phyloP scores from a whole-genome alignment of 2,113 vertebrate genomes.

The Phyllostomus discolor region DNA sequence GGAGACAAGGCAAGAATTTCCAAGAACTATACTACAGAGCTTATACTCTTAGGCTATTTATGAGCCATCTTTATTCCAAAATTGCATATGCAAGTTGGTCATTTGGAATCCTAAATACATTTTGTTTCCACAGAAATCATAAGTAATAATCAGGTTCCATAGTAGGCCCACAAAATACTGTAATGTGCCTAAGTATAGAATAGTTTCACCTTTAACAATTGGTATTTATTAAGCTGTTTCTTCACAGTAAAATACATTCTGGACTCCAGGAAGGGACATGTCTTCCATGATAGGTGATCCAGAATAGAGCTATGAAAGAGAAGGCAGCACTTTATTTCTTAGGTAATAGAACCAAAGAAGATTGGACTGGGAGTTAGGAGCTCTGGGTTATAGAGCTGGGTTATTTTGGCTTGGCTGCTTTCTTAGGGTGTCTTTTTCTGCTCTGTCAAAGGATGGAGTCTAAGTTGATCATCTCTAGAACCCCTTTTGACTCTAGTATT shows the following conservation, averaged over 20 bases:
- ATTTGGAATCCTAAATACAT: background rate
- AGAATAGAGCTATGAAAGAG: background rate
- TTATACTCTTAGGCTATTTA: background rate
- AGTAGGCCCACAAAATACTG: background rate
- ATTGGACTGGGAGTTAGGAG: background rate
- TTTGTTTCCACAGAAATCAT: background rate
- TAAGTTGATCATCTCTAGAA: background rate
- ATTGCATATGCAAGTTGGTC: background rate
- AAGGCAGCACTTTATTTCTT: background rate
- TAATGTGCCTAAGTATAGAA: background rate
- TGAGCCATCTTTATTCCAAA: constrained; percentile 24
- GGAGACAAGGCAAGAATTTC: constrained; percentile 39
- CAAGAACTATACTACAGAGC: background rate
- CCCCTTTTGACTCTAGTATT: background rate
- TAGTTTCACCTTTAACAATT: background rate
- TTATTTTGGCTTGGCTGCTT: background rate
- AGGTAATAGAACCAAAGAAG: background rate
- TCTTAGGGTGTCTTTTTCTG: background rate
- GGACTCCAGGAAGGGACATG: background rate
- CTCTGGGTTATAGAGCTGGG: background rate
- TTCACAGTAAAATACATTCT: background rate
- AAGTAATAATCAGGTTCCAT: background rate
- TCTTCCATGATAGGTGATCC: background rate
- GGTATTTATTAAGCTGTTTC: constrained; percentile 5
- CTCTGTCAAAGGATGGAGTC: background rate